Percentiles rank a stretch among this genome's conserved stretches.
Conservation (phyloP, 2,797 vertebrate genomes). For the Sphaeramia orbicularis region DNA sequence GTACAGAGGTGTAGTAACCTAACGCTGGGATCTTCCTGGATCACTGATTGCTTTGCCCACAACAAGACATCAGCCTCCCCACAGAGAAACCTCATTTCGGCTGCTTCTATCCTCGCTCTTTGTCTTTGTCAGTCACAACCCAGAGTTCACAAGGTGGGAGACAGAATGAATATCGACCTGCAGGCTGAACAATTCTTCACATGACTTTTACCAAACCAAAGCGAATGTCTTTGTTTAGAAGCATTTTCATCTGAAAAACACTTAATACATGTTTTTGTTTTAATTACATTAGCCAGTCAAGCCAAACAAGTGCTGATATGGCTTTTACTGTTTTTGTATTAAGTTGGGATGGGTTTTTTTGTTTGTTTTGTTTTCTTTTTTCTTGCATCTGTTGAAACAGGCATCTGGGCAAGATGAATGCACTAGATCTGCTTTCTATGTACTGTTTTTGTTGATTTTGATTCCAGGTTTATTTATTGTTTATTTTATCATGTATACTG, state of each 20-base stretch:
- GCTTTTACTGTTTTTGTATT: constrained; percentile 1
- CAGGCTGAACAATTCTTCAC: constrained; percentile 43
- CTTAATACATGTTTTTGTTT: not conserved
- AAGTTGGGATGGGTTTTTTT: not conserved
- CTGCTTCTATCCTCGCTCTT: constrained; percentile 50
- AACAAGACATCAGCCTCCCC: constrained; percentile 42
- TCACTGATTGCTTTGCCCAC: constrained; percentile 53
- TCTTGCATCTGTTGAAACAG: too few relatives aligned
- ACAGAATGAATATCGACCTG: constrained; percentile 43
- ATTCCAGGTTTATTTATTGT: too few relatives aligned
- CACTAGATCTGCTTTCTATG: too few relatives aligned
- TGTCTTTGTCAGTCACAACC: constrained; percentile 64
- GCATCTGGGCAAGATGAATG: too few relatives aligned
- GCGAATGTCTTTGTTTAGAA: constrained; percentile 37
- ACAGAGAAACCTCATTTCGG: constrained; percentile 62
- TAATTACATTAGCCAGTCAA: constrained; percentile 10
- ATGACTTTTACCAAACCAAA: constrained; percentile 32
- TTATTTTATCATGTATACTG: too few relatives aligned
- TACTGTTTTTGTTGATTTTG: too few relatives aligned
- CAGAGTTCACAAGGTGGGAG: constrained; percentile 49
- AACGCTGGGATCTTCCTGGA: constrained; percentile 55
- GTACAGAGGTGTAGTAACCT: constrained; percentile 49
- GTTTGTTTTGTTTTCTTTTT: not conserved
- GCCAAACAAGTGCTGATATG: not conserved
- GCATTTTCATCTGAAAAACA: constrained; percentile 9